phyloP scores from a whole-genome alignment of 37 sponge, comb jelly and placozoan genomes.

The Chondrilla cf. caribensis region DNA sequence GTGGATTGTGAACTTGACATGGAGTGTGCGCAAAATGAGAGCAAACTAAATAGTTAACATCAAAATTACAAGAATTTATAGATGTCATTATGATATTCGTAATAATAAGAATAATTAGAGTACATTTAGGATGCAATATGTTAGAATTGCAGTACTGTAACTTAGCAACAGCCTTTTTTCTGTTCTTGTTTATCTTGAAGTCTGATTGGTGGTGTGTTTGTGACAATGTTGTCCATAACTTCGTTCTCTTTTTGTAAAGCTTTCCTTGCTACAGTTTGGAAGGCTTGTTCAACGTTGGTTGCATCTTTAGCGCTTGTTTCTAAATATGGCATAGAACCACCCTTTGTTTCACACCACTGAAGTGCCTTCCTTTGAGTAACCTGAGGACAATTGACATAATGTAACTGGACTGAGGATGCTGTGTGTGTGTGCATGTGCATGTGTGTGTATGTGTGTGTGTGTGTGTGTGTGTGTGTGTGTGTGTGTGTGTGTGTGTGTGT shows the following conservation, averaged over 20 bases:
- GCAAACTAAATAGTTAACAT: too few relatives aligned
- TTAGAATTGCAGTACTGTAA: too few relatives aligned
- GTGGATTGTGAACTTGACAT: too few relatives aligned
- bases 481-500: too few relatives aligned
- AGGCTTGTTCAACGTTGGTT: conserved; percentile 98
- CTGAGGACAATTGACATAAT: conserved; percentile 18
- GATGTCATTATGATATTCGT: too few relatives aligned
- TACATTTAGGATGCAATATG: too few relatives aligned
- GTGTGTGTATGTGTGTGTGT: conserved; percentile 35
- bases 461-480: conserved; percentile 6
- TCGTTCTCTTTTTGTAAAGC: conserved; percentile 88
- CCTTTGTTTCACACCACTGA: conserved; percentile 96
- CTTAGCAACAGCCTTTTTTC: conserved; percentile 13
- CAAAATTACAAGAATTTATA: too few relatives aligned
- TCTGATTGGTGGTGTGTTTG: conserved; percentile 11
- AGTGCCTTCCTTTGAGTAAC: conserved; percentile 86
- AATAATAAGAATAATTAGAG: too few relatives aligned
- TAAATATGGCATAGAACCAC: conserved; percentile 93
- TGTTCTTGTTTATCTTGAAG: background rate
- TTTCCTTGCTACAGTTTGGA: conserved; percentile 91
- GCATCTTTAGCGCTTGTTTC: conserved; percentile 99
- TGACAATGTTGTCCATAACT: background rate
- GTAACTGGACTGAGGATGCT: background rate
- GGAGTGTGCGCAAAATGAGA: too few relatives aligned
- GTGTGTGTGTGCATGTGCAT: conserved; percentile 6